Conservation (phyloP, 2,797 vertebrate species). For the Centroberyx gerrardi region DNA sequence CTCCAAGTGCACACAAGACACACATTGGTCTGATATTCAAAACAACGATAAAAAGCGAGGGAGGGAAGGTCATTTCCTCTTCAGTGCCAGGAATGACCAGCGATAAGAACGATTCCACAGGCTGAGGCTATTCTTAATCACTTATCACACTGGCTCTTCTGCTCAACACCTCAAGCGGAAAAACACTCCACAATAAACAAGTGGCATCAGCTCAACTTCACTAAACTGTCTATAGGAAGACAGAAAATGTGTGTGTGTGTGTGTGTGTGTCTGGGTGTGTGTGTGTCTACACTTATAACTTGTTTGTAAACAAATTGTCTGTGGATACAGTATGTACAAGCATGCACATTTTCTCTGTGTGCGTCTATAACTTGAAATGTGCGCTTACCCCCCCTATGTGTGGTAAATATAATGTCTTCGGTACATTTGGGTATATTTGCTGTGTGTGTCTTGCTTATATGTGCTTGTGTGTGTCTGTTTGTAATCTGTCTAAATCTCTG, state of each 20-base stretch:
- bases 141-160: not conserved
- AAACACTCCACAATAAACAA: too few relatives aligned
- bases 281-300: too few relatives aligned
- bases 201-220: too few relatives aligned
- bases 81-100: not conserved
- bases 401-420: not conserved
- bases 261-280: not conserved
- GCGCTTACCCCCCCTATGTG: conserved; percentile 44
- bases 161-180: not conserved
- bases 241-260: not conserved
- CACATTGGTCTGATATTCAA: conserved; percentile 25
- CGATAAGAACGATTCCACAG: not conserved
- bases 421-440: not conserved
- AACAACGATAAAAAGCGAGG: conserved; percentile 6
- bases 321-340: not conserved
- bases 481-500: conserved; percentile 67
- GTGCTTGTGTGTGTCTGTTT: conserved; percentile 38
- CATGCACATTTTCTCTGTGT: conserved; percentile 19
- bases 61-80: conserved; percentile 28
- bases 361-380: conserved; percentile 37
- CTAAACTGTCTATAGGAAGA: too few relatives aligned
- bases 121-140: not conserved
- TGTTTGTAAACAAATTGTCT: too few relatives aligned
- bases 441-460: conserved; percentile 19
- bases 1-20: conserved; percentile 8